These are phyloP conservation scores for Agriotes lineatus DNA, from an alignment of 2,888 invertebrate species.

Conservation along the genomic window DNA sequence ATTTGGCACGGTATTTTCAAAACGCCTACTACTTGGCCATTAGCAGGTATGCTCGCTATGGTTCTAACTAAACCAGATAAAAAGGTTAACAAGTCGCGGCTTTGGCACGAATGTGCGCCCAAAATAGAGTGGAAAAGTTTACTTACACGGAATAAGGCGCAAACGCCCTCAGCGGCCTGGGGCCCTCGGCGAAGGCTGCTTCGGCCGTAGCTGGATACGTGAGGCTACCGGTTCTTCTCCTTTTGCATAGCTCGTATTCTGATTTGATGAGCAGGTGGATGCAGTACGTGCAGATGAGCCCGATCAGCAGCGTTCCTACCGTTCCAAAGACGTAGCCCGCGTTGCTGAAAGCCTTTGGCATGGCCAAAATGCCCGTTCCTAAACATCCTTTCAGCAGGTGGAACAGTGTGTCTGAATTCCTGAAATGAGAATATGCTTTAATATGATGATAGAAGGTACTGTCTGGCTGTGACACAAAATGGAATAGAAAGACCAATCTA, in stretches of 20 bases:
- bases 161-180: conserved; percentile 70
- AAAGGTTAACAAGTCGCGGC: background rate
- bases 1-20: too few relatives aligned
- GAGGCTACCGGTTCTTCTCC: conserved; percentile 70
- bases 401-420: conserved; percentile 84
- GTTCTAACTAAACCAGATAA: background rate
- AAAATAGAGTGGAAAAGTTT: too few relatives aligned
- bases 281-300: conserved; percentile 92
- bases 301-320: conserved; percentile 85
- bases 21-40: background rate
- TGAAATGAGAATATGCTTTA: conserved; percentile 58
- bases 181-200: conserved; percentile 80
- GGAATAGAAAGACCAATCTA: too few relatives aligned
- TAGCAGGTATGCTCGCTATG: background rate
- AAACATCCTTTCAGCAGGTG: conserved; percentile 91
- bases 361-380: conserved; percentile 92
- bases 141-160: conserved; percentile 78
- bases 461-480: too few relatives aligned
- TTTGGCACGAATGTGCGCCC: too few relatives aligned
- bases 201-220: conserved; percentile 87
- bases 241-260: conserved; percentile 74
- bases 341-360: conserved; percentile 89
- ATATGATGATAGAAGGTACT: too few relatives aligned
- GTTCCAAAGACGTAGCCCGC: conserved; percentile 86
- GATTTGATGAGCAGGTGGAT: conserved; percentile 88